These are phyloP conservation scores for Cepaea nemoralis DNA, from an alignment of 1,140 invertebrate species.

Conservation along the genomic window DNA sequence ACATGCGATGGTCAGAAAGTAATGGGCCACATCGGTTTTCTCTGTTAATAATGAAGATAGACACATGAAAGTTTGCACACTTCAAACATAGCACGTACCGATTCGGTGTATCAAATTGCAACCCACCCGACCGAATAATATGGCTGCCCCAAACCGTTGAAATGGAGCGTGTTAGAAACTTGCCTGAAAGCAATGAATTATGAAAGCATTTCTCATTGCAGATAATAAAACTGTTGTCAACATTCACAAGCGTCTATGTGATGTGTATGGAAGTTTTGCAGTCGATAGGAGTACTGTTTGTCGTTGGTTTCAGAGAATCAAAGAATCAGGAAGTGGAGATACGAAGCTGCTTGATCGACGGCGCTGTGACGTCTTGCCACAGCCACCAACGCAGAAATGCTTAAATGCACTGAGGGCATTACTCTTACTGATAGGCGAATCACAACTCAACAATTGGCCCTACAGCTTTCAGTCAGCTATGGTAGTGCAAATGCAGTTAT, in stretches of 20 bases:
- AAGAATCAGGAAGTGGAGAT: slow-evolving; percentile 9
- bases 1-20: no score
- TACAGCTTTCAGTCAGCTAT: neutral
- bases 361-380: slow-evolving; percentile 1
- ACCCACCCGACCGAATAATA: no score
- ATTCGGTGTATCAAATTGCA: no score
- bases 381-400: neutral
- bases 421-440: slow-evolving; percentile 5
- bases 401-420: slow-evolving; percentile 7
- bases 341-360: no score
- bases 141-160: no score
- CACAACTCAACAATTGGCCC: slow-evolving; percentile 3
- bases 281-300: neutral
- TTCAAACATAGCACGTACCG: no score
- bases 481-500: slow-evolving; percentile 5
- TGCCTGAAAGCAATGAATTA: neutral
- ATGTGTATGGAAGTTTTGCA: slow-evolving; percentile 14
- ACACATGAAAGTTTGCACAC: no score
- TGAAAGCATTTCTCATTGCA: neutral
- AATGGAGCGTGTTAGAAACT: neutral
- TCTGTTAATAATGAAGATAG: no score
- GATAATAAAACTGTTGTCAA: neutral
- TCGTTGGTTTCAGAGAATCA: neutral
- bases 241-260: slow-evolving; percentile 20
- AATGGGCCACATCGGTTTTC: no score